Evolutionary conservation across 2,888 invertebrate genomes (phyloP), one percentile per base, ranked within the genome.

Genomic region (Frankliniella fusca): DNA sequence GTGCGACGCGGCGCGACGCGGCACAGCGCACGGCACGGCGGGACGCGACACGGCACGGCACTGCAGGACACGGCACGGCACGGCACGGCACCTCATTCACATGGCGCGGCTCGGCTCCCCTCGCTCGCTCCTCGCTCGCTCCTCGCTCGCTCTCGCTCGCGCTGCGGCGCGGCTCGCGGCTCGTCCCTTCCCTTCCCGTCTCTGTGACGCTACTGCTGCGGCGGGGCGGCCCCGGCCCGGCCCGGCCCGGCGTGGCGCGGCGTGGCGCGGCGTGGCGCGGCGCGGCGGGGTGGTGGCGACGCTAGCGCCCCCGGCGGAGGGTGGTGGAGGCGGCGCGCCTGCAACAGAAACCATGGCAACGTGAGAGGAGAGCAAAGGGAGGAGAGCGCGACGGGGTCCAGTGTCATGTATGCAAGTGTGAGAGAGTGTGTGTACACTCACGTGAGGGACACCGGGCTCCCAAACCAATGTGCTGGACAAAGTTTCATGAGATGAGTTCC

Each of bases 331-430:
- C 70, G 70, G 23, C 23, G 27, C 70, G 70, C 70, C 70, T 76
- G 70, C 70, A 76, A 76, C 70, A 76, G 70, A 27, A 76, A 76
- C 70, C 70, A 76, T 76, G 70, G 23, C 70, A 76, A 27, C 70
- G 27, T 76, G 70, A 76, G 70, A 70, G 15, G 54, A 50, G 50
- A 9, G 50, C 50, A 9, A 50, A 12, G 10, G 12, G 54, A 11
- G 15, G 12, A 15, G 3, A 54, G 15, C 12, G 54, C 8, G 54
- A 38, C 5, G 38, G 38, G 38, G 38, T 38, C 38, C 38, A 38
- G 38, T 38, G 38, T 38, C 38, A 38, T 38, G 38, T 38, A 38
- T 38, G 38, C 38, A 38, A 38, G 38, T 38, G 38, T 38, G 38
- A 38, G 38, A 5, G 50, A 8, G 15, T 18, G 15, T 2, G 54